Evolutionary conservation across 2,888 invertebrate genomes (phyloP).

Genomic region (Desoria tigrina): DNA sequence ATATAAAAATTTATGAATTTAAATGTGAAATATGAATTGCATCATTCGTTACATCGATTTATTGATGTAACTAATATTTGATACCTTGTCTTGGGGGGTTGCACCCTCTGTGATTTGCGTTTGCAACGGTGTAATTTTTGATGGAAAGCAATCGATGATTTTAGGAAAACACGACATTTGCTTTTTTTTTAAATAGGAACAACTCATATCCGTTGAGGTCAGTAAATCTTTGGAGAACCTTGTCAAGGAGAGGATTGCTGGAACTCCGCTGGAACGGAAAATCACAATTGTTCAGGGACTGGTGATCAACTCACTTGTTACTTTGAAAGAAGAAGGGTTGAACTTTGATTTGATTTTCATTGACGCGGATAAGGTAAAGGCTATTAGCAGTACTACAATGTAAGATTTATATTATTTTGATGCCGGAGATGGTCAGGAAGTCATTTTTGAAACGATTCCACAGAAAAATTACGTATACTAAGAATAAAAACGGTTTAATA

Average conservation of each 20-base stretch:
- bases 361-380: slow-evolving; percentile 49
- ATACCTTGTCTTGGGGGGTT: too few relatives aligned
- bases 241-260: slow-evolving; percentile 32
- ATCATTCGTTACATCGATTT: too few relatives aligned
- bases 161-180: too few relatives aligned
- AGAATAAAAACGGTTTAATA: not conserved
- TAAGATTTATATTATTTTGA: slow-evolving; percentile 18
- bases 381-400: slow-evolving; percentile 50
- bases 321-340: slow-evolving; percentile 41
- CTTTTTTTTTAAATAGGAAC: too few relatives aligned
- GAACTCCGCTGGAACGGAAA: slow-evolving; percentile 38
- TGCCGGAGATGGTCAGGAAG: too few relatives aligned
- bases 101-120: too few relatives aligned
- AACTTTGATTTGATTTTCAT: slow-evolving; percentile 48
- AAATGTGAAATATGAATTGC: too few relatives aligned
- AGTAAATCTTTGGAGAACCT: slow-evolving; percentile 35
- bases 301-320: slow-evolving; percentile 37
- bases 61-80: too few relatives aligned
- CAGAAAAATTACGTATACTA: too few relatives aligned
- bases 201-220: slow-evolving; percentile 42
- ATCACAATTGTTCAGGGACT: slow-evolving; percentile 40
- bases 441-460: too few relatives aligned
- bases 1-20: too few relatives aligned
- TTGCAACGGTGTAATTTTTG: not conserved
- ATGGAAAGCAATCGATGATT: slow-evolving; percentile 41